A percentile compares a stretch with the other conserved stretches of the same genome.
These are phyloP conservation scores for Drosophila setosimentum DNA, from an alignment of 2,888 invertebrate species.

Conservation along the genomic window DNA sequence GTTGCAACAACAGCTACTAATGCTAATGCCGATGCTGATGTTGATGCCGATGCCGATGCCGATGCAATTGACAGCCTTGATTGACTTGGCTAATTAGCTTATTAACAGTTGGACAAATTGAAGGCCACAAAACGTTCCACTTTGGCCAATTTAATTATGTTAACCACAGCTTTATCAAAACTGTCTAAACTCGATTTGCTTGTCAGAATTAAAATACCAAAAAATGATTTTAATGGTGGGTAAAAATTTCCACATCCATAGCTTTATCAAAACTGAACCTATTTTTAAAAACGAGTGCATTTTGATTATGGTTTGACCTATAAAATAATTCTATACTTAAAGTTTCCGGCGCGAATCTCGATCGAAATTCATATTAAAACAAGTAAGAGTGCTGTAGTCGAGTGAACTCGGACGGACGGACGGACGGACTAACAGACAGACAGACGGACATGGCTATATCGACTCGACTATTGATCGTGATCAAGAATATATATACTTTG, in stretches of 20 bases:
- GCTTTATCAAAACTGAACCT: not conserved
- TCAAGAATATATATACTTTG: too few species aligned
- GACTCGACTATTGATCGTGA: too few species aligned
- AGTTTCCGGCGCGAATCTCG: not conserved
- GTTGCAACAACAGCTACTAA: conserved; percentile 7
- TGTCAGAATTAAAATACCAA: not conserved
- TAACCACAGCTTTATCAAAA: not conserved
- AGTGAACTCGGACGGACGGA: too few species aligned
- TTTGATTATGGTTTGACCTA: not conserved
- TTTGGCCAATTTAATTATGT: not conserved
- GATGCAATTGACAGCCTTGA: conserved; percentile 41
- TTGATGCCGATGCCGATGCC: conserved; percentile 9
- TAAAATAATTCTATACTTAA: not conserved
- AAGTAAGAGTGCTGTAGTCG: too few species aligned
- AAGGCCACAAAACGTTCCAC: not conserved
- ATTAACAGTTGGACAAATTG: conserved; percentile 15
- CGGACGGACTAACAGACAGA: too few species aligned
- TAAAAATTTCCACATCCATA: not conserved
- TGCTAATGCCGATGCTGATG: conserved; percentile 9
- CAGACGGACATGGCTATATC: too few species aligned
- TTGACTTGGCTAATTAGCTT: conserved; percentile 43
- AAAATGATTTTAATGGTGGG: not conserved
- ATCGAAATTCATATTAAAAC: too few species aligned
- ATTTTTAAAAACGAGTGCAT: not conserved
- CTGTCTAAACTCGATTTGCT: not conserved